Base-by-base conservation (phyloP, 30 jellyfish, hydroid and myxozoan genomes). In the Aurelia aurita complex sp. Pacific region DNA sequence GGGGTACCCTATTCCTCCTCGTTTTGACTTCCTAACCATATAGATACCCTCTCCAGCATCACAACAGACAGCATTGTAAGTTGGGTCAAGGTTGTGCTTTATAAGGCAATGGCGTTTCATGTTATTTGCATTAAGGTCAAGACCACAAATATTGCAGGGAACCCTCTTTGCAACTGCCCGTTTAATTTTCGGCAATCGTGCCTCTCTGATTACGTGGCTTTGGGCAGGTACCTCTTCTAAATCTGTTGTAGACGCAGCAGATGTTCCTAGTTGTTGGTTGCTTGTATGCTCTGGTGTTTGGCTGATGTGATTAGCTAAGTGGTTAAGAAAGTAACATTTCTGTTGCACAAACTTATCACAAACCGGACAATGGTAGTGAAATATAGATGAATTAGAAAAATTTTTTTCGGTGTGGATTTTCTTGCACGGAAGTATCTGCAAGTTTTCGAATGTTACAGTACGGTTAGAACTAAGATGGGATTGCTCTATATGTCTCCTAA, bases 1-100 rank as follows among this genome's bases (percentile, higher is more conserved):
- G 4, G 85, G 91, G 72, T 3, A 82, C 5, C 85, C 79, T 4
- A 70, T 17, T 2, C 85, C 91, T 10, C 91, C 91, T 6, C 51
- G 82, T 50, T 12, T 29, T 14, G 68, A 32, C 53, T 65, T 19
- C 55, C 66, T 70, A 10, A 80, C 90, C 74, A 80, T 42, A 36
- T 80, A 80, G 9, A 80, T 34, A 2, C 82, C 90, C 6, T 35
- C 33, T 42, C 36, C 62, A 12, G 5, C 38, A 69, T 82, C 85
- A 59, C 91, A 82, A 59, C 91, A 82, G 7, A 73, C 70, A n/a
- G 85, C 85, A 6, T 69, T 69, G 15, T 3, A 17, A 5, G 19
- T n/a, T 14, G 16, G 33, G 4, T 69, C 34, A 35, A 40, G 8
- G 3, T 69, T 62, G 54, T 82, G 85, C 19, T 32, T 70, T 35